Percentiles rank a stretch among this genome's conserved stretches.
phyloP scores from a whole-genome alignment of 2,113 vertebrate genomes.

The Trochalopteron elliotii region DNA sequence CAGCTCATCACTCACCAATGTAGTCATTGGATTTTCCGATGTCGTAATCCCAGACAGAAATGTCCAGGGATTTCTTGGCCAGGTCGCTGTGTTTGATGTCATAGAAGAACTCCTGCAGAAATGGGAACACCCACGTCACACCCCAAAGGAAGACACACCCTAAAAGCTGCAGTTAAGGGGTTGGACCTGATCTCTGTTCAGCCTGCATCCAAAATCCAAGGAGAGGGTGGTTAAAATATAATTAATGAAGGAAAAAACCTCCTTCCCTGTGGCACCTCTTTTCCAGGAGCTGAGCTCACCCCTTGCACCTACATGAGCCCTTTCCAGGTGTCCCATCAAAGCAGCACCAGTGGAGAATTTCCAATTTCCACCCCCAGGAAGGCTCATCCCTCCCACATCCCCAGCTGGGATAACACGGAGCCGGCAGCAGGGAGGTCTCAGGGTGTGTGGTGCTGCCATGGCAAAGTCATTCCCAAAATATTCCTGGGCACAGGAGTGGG shows the following conservation, averaged over 20 bases:
- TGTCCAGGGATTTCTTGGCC: constrained; percentile 94
- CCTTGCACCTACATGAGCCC: background rate
- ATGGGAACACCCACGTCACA: background rate
- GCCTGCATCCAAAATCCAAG: background rate
- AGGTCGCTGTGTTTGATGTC: constrained; percentile 95
- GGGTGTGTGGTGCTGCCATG: background rate
- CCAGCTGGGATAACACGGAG: accelerated
- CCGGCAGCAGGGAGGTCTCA: background rate
- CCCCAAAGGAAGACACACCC: background rate
- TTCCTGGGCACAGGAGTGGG: background rate
- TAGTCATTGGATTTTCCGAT: constrained; percentile 95
- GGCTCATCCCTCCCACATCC: background rate
- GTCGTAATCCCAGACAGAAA: constrained; percentile 98
- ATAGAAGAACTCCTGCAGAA: constrained; percentile 91
- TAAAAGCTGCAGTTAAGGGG: background rate
- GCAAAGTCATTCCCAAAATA: background rate
- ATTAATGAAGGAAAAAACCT: accelerated
- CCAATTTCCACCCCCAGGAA: background rate
- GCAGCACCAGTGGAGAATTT: background rate
- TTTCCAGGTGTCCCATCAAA: background rate
- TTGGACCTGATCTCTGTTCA: accelerated
- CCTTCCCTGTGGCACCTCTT: background rate
- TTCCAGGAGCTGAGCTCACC: background rate
- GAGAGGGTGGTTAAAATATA: background rate
- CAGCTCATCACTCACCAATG: constrained; percentile 79